phyloP scores from a whole-genome alignment of 1,140 invertebrate genomes.

The Lucilia cuprina region DNA sequence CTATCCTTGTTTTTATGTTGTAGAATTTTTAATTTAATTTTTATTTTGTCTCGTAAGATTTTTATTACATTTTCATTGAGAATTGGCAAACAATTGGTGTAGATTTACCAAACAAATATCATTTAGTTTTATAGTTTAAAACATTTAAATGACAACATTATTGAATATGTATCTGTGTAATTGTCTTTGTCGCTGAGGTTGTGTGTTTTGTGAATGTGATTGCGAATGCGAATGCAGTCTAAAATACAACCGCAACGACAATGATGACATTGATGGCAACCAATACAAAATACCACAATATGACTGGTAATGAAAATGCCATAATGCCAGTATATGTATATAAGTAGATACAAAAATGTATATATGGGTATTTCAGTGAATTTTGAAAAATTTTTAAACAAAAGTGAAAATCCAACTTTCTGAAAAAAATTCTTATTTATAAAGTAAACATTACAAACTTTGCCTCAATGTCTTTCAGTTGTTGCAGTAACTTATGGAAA shows the following conservation, averaged over 20 bases:
- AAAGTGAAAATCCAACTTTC: too few relatives aligned
- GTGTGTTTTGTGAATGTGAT: neutral
- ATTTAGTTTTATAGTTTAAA: conserved; percentile 9
- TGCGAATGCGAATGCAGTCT: neutral
- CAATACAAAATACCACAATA: conserved; percentile 7
- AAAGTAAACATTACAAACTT: too few relatives aligned
- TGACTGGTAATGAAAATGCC: neutral
- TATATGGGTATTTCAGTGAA: neutral
- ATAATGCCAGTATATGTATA: neutral
- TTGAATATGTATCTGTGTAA: neutral
- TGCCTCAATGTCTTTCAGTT: too few relatives aligned
- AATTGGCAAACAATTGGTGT: neutral
- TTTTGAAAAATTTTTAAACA: too few relatives aligned
- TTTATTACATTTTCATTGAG: too few relatives aligned
- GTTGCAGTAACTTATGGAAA: neutral
- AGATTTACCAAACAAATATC: neutral
- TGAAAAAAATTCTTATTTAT: too few relatives aligned
- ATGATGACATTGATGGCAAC: conserved; percentile 2
- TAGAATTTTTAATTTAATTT: too few relatives aligned
- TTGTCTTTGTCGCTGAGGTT: neutral
- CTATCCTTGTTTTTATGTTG: too few relatives aligned
- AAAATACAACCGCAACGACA: neutral
- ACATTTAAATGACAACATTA: neutral
- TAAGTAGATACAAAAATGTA: too few relatives aligned
- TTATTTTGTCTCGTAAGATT: too few relatives aligned